These are phyloP conservation scores for Perognathus longimembris DNA, from an alignment of 2,113 vertebrate species.

Conservation along the genomic window DNA sequence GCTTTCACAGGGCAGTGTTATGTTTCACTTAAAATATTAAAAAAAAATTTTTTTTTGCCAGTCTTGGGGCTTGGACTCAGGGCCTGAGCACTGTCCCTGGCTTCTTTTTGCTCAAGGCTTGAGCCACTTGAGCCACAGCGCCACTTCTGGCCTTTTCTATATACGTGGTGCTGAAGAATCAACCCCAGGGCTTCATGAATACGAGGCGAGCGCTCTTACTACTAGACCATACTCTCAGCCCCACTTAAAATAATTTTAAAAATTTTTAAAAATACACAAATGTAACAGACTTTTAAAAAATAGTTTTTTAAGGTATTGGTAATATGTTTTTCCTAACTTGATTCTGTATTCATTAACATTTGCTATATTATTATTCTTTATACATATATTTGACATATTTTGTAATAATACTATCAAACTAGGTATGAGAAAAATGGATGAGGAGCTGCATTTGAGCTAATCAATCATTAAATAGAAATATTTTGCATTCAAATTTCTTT, in stretches of 20 bases:
- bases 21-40: no score
- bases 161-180: no score
- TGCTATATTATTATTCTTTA: not conserved
- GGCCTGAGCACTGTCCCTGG: no score
- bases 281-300: not conserved
- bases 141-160: no score
- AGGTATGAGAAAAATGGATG: not conserved
- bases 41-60: no score
- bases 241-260: constrained; percentile 7
- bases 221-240: no score
- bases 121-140: no score
- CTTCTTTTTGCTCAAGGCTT: no score
- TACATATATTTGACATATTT: not conserved
- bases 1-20: no score
- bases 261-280: not conserved
- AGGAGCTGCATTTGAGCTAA: not conserved
- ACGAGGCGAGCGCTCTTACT: no score
- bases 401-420: not conserved
- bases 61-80: no score
- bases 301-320: not conserved
- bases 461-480: not conserved
- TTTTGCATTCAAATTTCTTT: constrained; percentile 44
- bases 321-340: constrained; percentile 3
- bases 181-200: no score
- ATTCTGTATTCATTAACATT: not conserved